These are phyloP conservation scores for Chaunax sp. DNA, from an alignment of 2,797 vertebrate species.

Conservation along the genomic window DNA sequence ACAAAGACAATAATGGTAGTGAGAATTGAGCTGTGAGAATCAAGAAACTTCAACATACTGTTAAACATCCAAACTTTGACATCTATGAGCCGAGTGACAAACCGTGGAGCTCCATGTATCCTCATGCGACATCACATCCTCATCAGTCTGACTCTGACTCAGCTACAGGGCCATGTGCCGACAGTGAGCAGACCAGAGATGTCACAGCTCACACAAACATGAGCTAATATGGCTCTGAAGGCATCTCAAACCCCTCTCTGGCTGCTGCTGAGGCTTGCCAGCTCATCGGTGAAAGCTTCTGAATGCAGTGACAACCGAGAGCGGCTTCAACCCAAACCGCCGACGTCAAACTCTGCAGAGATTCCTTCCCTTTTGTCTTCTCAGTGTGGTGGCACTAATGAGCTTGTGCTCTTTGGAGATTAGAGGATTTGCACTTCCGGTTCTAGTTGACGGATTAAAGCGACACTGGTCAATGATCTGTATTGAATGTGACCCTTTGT, in stretches of 20 bases:
- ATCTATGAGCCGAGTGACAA: too few species aligned
- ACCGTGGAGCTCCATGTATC: neutral
- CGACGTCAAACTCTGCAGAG: slow-evolving; percentile 1
- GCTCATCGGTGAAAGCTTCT: slow-evolving; percentile 32
- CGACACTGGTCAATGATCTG: slow-evolving; percentile 33
- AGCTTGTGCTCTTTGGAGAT: slow-evolving; percentile 55
- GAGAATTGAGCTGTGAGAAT: too few species aligned
- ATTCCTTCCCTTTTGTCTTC: slow-evolving; percentile 39
- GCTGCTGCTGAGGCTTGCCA: slow-evolving; percentile 32
- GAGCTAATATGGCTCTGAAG: slow-evolving; percentile 79
- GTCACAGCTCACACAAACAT: slow-evolving; percentile 78
- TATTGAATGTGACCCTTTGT: slow-evolving; percentile 37
- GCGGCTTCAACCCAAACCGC: slow-evolving; percentile 12
- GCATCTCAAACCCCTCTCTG: slow-evolving; percentile 40
- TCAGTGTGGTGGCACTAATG: slow-evolving; percentile 49
- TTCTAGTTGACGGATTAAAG: slow-evolving; percentile 44
- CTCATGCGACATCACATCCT: slow-evolving; percentile 20
- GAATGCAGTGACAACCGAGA: slow-evolving; percentile 8
- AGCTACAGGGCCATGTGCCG: slow-evolving; percentile 28
- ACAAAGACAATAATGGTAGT: too few species aligned
- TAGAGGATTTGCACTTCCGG: slow-evolving; percentile 40
- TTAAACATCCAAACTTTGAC: too few species aligned
- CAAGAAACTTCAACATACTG: too few species aligned
- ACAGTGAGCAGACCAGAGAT: slow-evolving; percentile 67
- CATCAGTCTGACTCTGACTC: slow-evolving; percentile 32